phyloP scores from a whole-genome alignment of 2,797 vertebrate species.

The Leuciscus waleckii region DNA sequence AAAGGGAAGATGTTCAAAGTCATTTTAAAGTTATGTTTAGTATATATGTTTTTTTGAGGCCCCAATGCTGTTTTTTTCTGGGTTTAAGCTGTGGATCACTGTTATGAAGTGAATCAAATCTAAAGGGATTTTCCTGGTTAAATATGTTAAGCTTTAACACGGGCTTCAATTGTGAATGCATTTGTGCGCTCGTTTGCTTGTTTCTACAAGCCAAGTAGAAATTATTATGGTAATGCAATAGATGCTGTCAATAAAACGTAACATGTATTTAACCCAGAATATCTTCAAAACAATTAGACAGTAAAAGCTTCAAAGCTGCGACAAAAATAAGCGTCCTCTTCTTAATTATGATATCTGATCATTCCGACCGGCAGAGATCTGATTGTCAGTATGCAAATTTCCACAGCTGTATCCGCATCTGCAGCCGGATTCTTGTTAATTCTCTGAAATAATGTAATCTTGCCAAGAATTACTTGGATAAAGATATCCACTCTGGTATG shows the following conservation, averaged over 20 bases:
- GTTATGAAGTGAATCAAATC: neutral
- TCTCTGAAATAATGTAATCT: neutral
- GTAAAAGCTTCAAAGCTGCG: neutral
- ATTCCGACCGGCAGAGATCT: neutral
- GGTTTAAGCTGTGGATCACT: neutral
- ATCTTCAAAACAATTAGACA: neutral
- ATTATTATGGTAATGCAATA: neutral
- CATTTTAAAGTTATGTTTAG: slow-evolving; percentile 18
- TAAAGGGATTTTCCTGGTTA: neutral
- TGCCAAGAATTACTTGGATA: neutral
- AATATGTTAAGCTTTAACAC: neutral
- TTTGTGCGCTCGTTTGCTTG: neutral
- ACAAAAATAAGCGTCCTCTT: neutral
- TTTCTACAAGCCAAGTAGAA: neutral
- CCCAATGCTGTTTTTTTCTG: neutral
- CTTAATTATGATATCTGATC: slow-evolving; percentile 1
- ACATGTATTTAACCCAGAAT: neutral
- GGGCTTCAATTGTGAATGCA: neutral
- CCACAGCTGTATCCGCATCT: slow-evolving; percentile 28
- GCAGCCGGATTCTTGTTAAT: neutral
- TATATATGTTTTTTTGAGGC: neutral
- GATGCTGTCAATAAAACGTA: neutral
- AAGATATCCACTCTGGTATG: neutral
- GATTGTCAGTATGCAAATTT: slow-evolving; percentile 18
- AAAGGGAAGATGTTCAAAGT: slow-evolving; percentile 35